Conservation (phyloP, 2,113 vertebrate genomes). For the Gambusia affinis region DNA sequence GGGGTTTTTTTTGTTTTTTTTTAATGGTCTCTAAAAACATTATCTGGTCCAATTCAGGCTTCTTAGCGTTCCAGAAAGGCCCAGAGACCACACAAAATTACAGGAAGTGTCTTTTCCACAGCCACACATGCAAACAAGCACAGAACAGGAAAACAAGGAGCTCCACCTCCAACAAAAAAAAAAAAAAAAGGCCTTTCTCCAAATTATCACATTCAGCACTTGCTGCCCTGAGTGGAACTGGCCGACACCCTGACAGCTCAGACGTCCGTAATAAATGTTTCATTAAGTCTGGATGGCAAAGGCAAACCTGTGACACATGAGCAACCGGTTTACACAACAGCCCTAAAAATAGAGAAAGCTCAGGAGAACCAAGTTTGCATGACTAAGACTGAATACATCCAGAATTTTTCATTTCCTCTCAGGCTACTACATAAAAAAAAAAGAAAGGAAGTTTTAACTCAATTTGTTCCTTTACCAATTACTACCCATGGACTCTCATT, state of each 20-base stretch:
- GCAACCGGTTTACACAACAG: constrained; percentile 34
- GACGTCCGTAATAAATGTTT: constrained; percentile 37
- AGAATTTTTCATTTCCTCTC: too few relatives aligned
- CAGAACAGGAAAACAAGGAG: constrained; percentile 33
- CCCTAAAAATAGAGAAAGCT: constrained; percentile 58
- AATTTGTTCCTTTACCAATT: neutral
- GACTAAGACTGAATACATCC: too few relatives aligned
- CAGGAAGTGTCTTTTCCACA: constrained; percentile 64
- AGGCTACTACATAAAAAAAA: too few relatives aligned
- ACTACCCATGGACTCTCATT: neutral
- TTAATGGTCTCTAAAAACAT: constrained; percentile 8
- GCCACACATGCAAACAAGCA: constrained; percentile 19
- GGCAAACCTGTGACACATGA: constrained; percentile 31
- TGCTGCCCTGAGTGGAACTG: neutral
- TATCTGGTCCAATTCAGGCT: constrained; percentile 12
- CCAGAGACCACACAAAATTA: constrained; percentile 38
- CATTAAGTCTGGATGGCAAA: constrained; percentile 15
- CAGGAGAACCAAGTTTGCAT: neutral
- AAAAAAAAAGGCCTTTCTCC: constrained; percentile 32
- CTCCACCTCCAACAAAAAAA: constrained; percentile 12
- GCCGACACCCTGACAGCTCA: neutral
- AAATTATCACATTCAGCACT: constrained; percentile 21
- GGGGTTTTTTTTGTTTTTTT: neutral
- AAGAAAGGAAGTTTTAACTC: neutral
- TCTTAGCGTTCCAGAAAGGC: constrained; percentile 49